Evolutionary conservation across 2,113 vertebrate species (phyloP), one percentile per base, ranked within the genome.

Genomic region (Lipotes vexillifer): DNA sequence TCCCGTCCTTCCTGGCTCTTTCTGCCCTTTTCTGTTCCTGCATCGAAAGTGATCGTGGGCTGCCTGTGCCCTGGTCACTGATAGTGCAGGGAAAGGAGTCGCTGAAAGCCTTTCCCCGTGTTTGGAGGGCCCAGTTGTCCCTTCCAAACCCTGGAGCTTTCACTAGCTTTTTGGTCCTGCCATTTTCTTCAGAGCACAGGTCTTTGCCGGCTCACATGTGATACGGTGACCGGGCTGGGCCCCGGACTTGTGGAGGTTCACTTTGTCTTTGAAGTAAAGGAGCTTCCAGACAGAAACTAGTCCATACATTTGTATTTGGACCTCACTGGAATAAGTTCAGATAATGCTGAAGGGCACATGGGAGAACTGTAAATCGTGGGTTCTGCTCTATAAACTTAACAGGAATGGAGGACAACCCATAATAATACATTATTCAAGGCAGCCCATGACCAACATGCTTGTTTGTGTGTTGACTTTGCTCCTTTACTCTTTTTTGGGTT

Each of bases 61-160:
- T 96, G 2, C 36, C 74, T 2, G 97, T 99, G 93, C 96, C 98
- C 98, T 46, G 98, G 98, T 99, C 99, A 99, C 99, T 96, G 98
- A 99, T 99, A 98, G 77, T 98, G 96, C 97, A 98, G 98, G 99
- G 61, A 98, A 38, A 99, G 41, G 0, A 98, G 94, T 0, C 46
- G 31, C 41, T 57, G 84, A 86, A 98, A 98, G 97, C 5, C 5
- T 52, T 97, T 98, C 98, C 98, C 98, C 65, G 63, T 98, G 98
- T 99, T 96, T 97, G 96, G 59, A 88, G 98, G 98, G 97, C 8
- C 1, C 0, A 0, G 0, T 81, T 8, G 0, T 98, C 97, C 97
- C 97, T 98, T 3, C 92, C 97, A 95, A 97, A 98, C 97, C 97
- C 98, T 98, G 98, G 63, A 46, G 96, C 98, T 96, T 98, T 97